Evolutionary conservation across 1,140 invertebrate genomes (phyloP), one percentile per base, ranked within the genome.

Genomic region (Trachymyrmex septentrionalis): DNA sequence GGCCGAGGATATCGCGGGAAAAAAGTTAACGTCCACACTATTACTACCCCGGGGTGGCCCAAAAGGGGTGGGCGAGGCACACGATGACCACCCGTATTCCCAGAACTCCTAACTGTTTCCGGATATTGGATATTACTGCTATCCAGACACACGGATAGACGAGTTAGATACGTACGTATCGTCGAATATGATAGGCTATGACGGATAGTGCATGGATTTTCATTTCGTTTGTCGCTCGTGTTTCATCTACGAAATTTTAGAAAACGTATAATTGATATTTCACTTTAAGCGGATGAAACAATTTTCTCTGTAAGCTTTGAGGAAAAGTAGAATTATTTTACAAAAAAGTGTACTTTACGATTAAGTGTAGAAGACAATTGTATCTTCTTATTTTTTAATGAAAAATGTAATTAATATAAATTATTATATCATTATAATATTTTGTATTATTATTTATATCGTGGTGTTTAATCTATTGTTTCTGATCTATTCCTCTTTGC

Each of bases 91-190:
- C 16, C 61, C 30, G 85, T 81, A 87, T 91, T 89, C 82, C 90
- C 77, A 44, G 78, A 64, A 78, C 69, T 86, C 88, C 90, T 86
- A 73, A 78, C 78, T 72, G 86, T 91, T 86, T 64, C 59, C 82
- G 84, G 90, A 91, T 91, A 90, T 86, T 76, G 72, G 72, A 80
- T 88, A 91, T 90, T 90, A 84, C 87, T 57, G 61, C 7, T 80
- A 53, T 27, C 61, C 48, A 67, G 75, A 90, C 72, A 84, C 66
- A 66, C 44, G 38, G 67, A 50, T 84, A 73, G 59, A 55, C 69
- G 80, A 84, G 69, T 69, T 80, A 73, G 80, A 5, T 73, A 82
- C 12, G 55, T 82, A 82, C 19, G 66, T 82, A 73, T 48, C 53
- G 21, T 34, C 66, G 67, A 82, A 82, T 72, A 48, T 72, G 69